Base-by-base conservation (phyloP, 2,797 vertebrate species). In the Amblyraja radiata region DNA sequence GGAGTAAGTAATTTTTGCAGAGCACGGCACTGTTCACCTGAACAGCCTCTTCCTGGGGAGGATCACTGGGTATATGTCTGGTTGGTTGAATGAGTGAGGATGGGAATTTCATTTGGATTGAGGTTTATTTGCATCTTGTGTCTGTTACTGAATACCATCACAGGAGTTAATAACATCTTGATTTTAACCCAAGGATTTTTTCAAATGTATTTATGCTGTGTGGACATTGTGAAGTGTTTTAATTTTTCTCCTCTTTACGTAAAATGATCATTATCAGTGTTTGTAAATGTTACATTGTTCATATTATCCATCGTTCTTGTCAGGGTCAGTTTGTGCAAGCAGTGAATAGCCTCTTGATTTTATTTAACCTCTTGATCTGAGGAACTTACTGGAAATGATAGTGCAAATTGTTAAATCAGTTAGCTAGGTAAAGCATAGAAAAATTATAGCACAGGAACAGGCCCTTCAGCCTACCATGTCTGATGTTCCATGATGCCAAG, bases 1-100 rank as follows among this genome's bases (percentile, higher is more conserved):
- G 98, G 97, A 99, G 98, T 99, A 96, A 98, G 98, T 96, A 93
- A 3, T 86, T 63, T 9, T 63, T 23, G 16, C 83, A 86, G 83
- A 86, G 2, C 8, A 14, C 28, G 2, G 58, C 83, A 86, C 58
- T 58, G 36, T 32, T 21, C 65, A 65, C 63, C n/a, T 88, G 2
- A 14, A 68, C 21, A 88, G 32, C 61, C 68, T 84, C 63, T 63
- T 88, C 61, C 21, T 21, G 63, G 84, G 61, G n/a, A 2, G 16
- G n/a, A 32, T 32, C 2, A 8, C 32, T 68, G 6, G 10, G 84
- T 61, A 28, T n/a, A 68, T 88, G n/a, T 36, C 61, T n/a, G 18
- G 13, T 68, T 88, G 32, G 36, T 88, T 88, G 32, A 68, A 36
- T 88, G 61, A 84, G 11, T 61, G 54, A 63, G 14, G 58, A 61